Percentiles rank a stretch among this genome's conserved stretches.
Conservation (phyloP, 1,140 invertebrate species). For the Chironomus tepperi region DNA sequence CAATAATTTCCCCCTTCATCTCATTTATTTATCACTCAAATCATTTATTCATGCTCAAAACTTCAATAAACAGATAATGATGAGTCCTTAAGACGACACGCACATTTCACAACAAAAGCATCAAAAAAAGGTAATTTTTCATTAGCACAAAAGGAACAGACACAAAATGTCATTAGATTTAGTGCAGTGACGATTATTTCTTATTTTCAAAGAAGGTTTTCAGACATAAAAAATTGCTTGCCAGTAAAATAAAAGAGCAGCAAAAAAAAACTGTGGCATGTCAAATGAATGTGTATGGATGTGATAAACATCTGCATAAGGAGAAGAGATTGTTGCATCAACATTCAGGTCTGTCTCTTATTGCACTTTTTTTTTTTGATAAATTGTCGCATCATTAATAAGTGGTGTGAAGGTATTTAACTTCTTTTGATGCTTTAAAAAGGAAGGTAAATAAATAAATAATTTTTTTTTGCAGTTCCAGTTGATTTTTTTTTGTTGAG, state of each 20-base stretch:
- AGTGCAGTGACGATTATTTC: background rate
- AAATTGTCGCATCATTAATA: conserved; percentile 14
- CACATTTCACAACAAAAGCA: background rate
- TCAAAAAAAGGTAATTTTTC: background rate
- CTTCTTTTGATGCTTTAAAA: too few relatives aligned
- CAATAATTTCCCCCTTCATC: too few relatives aligned
- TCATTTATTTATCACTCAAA: too few relatives aligned
- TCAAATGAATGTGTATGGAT: background rate
- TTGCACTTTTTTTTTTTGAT: background rate
- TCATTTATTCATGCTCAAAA: too few relatives aligned
- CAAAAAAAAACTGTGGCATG: background rate
- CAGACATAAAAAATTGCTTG: background rate
- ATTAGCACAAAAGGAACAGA: background rate
- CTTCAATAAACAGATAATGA: too few relatives aligned
- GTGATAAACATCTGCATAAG: background rate
- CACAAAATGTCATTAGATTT: conserved; percentile 1
- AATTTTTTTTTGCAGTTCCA: too few relatives aligned
- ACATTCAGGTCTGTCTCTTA: background rate
- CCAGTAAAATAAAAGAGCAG: background rate
- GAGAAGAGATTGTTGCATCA: background rate
- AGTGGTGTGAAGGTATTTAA: background rate
- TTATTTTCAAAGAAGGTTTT: too few relatives aligned
- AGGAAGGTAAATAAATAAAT: too few relatives aligned
- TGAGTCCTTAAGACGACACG: too few relatives aligned
- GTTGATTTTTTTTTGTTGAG: too few relatives aligned